Conservation (phyloP, 1,140 invertebrate species). For the Drosophila nikananu region DNA sequence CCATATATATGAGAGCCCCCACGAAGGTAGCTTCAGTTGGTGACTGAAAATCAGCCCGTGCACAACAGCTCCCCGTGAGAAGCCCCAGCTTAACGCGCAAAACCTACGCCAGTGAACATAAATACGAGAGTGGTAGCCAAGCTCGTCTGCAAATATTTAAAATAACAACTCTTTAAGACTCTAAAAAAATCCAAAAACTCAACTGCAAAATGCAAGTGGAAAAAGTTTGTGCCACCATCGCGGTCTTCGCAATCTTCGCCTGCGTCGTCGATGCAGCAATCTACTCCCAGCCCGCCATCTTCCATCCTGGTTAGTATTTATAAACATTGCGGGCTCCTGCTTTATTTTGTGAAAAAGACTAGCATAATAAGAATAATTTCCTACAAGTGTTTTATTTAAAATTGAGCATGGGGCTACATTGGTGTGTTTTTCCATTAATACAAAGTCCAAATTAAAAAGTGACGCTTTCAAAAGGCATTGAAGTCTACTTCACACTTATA, state of each 20-base stretch:
- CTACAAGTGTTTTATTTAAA: neutral
- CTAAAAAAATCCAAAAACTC: conserved; percentile 8
- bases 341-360: neutral
- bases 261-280: conserved; percentile 69
- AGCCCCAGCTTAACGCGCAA: conserved; percentile 31
- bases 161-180: neutral
- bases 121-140: conserved; percentile 30
- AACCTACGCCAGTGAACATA: conserved; percentile 25
- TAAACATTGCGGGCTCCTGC: neutral
- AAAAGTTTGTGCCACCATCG: conserved; percentile 68
- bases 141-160: conserved; percentile 17
- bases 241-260: conserved; percentile 59
- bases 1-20: conserved; percentile 72
- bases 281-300: conserved; percentile 71
- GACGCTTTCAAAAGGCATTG: conserved; percentile 1
- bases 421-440: neutral
- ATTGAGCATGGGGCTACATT: neutral
- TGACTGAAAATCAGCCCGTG: conserved; percentile 59
- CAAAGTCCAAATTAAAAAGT: neutral
- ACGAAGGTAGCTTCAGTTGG: conserved; percentile 60
- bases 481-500: conserved; percentile 2
- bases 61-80: conserved; percentile 32
- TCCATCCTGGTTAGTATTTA: conserved; percentile 78
- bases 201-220: conserved; percentile 68
- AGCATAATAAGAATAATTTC: too few species aligned